Evolutionary conservation across 2,888 invertebrate genomes (phyloP), one percentile per base, ranked within the genome.

Genomic region (Stenolophus ochropezus): DNA sequence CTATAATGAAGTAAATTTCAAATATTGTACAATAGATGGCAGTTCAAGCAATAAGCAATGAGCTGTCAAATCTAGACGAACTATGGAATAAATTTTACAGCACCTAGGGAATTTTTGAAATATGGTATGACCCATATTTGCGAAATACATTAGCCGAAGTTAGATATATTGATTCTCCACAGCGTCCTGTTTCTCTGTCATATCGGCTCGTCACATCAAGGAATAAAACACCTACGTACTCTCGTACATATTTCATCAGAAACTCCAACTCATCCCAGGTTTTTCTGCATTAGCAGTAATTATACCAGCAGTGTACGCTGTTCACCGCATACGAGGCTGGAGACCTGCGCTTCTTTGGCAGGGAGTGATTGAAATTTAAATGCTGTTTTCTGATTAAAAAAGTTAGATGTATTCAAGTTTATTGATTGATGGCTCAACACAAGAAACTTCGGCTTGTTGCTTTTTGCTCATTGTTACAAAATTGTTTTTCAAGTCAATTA

Each of bases 331-430:
- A n/a, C n/a, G n/a, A n/a, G n/a, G n/a, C n/a, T n/a, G n/a, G 6
- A 33, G 33, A 33, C 6, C 33, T 8, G 33, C 0, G 33, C 8
- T 42, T 42, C 33, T 33, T 8, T 2, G 25, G 8, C 6, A n/a
- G 33, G 27, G 27, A 69, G 18, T 69, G 42, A 69, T 42, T 69
- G 33, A 69, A 69, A 69, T 69, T 69, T 47, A 69, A 69, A 69
- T 69, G 20, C 42, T 20, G 69, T 42, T 27, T 69, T 69, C 69
- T 47, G 69, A 69, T 69, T 69, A 69, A 69, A 69, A 69, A 69
- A 69, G 69, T 69, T 69, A 14, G 42, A 69, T 69, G 69, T 69
- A 69, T 69, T 69, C 69, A n/a, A 42, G 69, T 69, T 61, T 69
- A 69, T 69, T 69, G 69, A 69, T 69, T 33, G 69, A 69, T 69